These are phyloP conservation scores for Silurus aristotelis DNA, from an alignment of 2,797 vertebrate genomes.

Conservation along the genomic window DNA sequence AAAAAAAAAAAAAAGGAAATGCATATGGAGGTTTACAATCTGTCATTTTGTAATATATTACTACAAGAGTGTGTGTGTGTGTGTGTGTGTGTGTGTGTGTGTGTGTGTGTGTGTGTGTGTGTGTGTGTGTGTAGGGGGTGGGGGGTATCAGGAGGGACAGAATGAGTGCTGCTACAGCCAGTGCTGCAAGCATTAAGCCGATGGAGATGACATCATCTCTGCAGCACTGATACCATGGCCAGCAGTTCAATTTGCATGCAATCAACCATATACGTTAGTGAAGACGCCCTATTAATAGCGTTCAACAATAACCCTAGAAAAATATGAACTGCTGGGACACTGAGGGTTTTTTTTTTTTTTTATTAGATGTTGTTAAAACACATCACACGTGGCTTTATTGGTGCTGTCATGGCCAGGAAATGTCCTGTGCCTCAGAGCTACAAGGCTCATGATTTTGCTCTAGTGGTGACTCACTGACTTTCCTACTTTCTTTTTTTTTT, in stretches of 20 bases:
- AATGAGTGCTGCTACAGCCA: slow-evolving; percentile 21
- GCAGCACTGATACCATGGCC: slow-evolving; percentile 67
- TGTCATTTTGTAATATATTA: slow-evolving; percentile 31
- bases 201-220: slow-evolving; percentile 75
- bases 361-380: slow-evolving; percentile 15
- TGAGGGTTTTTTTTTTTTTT: not conserved
- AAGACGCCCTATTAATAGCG: slow-evolving; percentile 38
- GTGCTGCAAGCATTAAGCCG: slow-evolving; percentile 40
- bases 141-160: not conserved
- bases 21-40: not conserved
- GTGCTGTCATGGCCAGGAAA: not conserved
- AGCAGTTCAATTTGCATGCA: slow-evolving; percentile 52
- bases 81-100: slow-evolving; percentile 6
- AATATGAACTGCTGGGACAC: slow-evolving; percentile 25
- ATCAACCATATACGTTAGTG: slow-evolving; percentile 40
- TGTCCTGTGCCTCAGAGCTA: slow-evolving; percentile 28
- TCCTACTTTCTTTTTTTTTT: not conserved
- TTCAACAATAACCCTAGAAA: slow-evolving; percentile 14
- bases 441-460: not conserved
- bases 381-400: not conserved
- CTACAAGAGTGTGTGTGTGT: not conserved
- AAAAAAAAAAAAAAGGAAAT: not conserved
- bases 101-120: not conserved
- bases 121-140: not conserved
- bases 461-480: slow-evolving; percentile 17